phyloP scores from a whole-genome alignment of 53 echinoderm and acorn worm species.

The Stichopus horrens region DNA sequence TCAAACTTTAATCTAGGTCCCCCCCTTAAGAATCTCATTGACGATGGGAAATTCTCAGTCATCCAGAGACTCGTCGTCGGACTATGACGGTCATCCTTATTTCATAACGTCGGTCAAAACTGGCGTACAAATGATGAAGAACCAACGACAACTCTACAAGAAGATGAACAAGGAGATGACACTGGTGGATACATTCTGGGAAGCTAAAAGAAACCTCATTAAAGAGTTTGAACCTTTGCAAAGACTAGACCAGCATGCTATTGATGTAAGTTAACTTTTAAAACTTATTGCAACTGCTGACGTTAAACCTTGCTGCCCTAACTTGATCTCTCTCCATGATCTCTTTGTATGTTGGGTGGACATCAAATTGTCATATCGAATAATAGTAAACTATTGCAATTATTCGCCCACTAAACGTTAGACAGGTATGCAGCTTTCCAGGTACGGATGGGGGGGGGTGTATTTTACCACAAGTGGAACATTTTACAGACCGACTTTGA shows the following conservation, averaged over 20 bases:
- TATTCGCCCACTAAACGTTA: no score
- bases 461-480: no score
- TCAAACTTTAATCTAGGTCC: no score
- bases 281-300: background rate
- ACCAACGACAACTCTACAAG: constrained; percentile 1
- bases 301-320: no score
- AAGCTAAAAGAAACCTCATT: background rate
- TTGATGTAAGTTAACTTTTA: background rate
- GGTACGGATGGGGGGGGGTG: no score
- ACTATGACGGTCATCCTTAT: background rate
- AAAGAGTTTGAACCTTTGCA: background rate
- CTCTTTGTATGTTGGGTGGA: no score
- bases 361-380: no score
- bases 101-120: constrained; percentile 12
- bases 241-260: background rate
- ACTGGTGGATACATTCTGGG: background rate
- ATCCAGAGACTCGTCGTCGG: background rate
- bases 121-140: background rate
- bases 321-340: no score
- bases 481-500: no score
- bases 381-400: no score
- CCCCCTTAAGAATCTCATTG: no score
- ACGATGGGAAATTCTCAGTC: background rate
- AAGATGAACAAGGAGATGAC: constrained; percentile 31
- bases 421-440: no score